phyloP scores from a whole-genome alignment of 2,797 vertebrate species.

The Anabacerthia variegaticeps region DNA sequence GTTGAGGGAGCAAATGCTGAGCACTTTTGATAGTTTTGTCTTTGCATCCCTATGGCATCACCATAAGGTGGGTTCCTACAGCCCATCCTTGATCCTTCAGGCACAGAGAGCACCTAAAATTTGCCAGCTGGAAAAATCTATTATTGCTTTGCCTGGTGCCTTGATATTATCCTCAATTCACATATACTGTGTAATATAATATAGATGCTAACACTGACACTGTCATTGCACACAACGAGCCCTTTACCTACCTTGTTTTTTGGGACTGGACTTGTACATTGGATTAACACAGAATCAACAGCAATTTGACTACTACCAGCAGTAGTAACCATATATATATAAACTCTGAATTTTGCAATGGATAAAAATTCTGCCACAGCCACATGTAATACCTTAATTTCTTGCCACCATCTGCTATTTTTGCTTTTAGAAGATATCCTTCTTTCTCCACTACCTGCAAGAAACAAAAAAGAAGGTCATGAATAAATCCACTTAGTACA shows the following conservation, averaged over 20 bases:
- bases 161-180: not conserved
- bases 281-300: not conserved
- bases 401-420: slow-evolving; percentile 92
- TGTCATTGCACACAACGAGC: not conserved
- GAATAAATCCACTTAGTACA: not conserved
- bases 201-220: not conserved
- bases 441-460: slow-evolving; percentile 85
- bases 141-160: not conserved
- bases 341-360: not conserved
- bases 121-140: not conserved
- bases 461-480: not conserved
- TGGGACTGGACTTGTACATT: not conserved
- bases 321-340: not conserved
- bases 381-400: slow-evolving; percentile 82
- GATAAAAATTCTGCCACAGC: not conserved
- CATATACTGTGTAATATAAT: too few species aligned
- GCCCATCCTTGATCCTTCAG: not conserved
- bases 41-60: not conserved
- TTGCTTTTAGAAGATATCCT: slow-evolving; percentile 90
- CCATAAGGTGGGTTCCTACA: not conserved
- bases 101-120: not conserved
- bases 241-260: not conserved
- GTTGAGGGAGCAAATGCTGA: not conserved
- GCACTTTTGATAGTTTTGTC: not conserved
- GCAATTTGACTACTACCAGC: not conserved